Conservation (phyloP, 2,113 vertebrate genomes). For the Alectura lathami region DNA sequence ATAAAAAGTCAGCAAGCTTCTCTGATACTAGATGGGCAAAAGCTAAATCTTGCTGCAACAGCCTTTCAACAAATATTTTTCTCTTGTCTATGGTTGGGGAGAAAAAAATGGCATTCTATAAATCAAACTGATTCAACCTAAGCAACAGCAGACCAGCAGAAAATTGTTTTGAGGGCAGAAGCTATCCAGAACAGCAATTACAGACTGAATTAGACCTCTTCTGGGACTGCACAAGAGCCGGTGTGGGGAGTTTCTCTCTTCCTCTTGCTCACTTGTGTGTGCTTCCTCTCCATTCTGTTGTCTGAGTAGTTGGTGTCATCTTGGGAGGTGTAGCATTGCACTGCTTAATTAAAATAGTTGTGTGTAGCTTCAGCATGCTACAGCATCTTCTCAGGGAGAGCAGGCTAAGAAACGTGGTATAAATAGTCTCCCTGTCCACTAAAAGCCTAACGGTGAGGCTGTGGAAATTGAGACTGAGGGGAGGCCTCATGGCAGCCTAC, state of each 20-base stretch:
- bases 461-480: background rate
- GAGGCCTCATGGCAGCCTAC: background rate
- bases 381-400: background rate
- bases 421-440: background rate
- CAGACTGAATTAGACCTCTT: constrained; percentile 60
- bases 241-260: background rate
- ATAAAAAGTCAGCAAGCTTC: background rate
- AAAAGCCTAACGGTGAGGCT: background rate
- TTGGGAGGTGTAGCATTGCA: background rate
- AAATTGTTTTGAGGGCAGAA: constrained; percentile 71
- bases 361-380: background rate
- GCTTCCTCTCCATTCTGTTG: background rate
- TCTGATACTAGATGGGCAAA: constrained; percentile 3
- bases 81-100: constrained; percentile 53
- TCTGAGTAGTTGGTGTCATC: background rate
- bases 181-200: constrained; percentile 66
- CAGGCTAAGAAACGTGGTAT: background rate
- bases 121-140: constrained; percentile 64
- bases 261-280: accelerated
- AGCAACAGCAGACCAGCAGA: constrained; percentile 52
- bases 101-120: constrained; percentile 62
- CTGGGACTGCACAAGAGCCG: constrained; percentile 6
- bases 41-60: constrained; percentile 43
- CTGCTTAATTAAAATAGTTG: background rate
- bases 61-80: constrained; percentile 58